Evolutionary conservation across 2,888 invertebrate genomes (phyloP).

Genomic region (Heteromyza rotundicornis): DNA sequence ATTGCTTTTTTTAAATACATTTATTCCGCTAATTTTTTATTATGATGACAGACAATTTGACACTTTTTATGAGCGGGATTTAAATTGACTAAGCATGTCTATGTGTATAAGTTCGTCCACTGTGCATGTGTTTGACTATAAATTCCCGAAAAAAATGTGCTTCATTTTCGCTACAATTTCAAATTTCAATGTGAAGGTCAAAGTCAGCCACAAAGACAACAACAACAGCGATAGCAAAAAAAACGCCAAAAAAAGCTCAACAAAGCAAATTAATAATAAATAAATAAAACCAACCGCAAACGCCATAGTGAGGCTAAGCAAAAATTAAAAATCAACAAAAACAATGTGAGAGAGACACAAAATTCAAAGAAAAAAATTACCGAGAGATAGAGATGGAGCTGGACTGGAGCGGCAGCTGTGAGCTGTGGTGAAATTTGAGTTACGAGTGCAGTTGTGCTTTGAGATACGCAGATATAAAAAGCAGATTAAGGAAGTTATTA

Average conservation of each 20-base stretch:
- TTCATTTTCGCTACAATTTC: slow-evolving; percentile 10
- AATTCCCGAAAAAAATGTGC: not conserved
- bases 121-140: not conserved
- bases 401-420: no score
- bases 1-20: no score
- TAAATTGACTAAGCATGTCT: not conserved
- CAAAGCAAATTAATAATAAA: not conserved
- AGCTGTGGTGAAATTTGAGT: no score
- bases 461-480: no score
- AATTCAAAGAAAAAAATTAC: no score
- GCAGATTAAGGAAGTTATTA: no score
- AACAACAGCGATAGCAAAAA: not conserved
- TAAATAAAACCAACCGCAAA: slow-evolving; percentile 1
- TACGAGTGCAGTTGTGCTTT: no score
- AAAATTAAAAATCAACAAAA: no score
- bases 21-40: no score
- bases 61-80: not conserved
- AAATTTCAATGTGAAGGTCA: slow-evolving; percentile 24
- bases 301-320: not conserved
- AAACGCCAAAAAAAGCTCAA: slow-evolving; percentile 11
- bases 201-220: slow-evolving; percentile 9
- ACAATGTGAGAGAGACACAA: no score
- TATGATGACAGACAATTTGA: slow-evolving; percentile 7
- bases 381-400: no score
- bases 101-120: not conserved